phyloP scores from a whole-genome alignment of 2,113 vertebrate genomes.

The Guaruba guarouba region DNA sequence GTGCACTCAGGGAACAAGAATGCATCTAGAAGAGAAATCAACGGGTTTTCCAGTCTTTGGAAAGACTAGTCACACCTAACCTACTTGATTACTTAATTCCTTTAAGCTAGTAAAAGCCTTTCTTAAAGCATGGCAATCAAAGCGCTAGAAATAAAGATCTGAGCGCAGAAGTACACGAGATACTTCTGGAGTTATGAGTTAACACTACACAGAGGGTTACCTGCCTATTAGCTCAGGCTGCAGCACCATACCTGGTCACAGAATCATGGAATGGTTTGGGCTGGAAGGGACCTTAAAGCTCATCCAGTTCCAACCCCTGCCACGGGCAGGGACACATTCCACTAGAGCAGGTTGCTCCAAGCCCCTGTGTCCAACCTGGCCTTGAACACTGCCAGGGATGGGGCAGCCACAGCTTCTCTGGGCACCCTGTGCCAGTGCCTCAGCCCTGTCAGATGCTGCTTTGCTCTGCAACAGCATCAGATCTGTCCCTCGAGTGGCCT shows the following conservation, averaged over 20 bases:
- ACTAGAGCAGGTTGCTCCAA: too few relatives aligned
- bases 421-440: too few relatives aligned
- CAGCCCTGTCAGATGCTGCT: too few relatives aligned
- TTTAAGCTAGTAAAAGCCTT: neutral
- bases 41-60: neutral
- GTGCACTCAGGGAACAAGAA: neutral
- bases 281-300: too few relatives aligned
- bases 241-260: neutral
- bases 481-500: too few relatives aligned
- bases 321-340: too few relatives aligned
- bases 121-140: neutral
- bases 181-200: neutral
- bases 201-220: neutral
- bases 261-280: too few relatives aligned
- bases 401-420: too few relatives aligned
- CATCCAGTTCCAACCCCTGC: too few relatives aligned
- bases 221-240: neutral
- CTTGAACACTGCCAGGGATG: too few relatives aligned
- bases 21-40: neutral
- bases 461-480: too few relatives aligned
- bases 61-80: neutral
- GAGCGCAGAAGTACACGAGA: neutral
- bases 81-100: neutral
- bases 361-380: too few relatives aligned
- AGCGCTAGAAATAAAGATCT: neutral